A percentile compares a stretch with the other conserved stretches of the same genome.
Conservation (phyloP, 2,113 vertebrate species). For the Mus spicilegus region DNA sequence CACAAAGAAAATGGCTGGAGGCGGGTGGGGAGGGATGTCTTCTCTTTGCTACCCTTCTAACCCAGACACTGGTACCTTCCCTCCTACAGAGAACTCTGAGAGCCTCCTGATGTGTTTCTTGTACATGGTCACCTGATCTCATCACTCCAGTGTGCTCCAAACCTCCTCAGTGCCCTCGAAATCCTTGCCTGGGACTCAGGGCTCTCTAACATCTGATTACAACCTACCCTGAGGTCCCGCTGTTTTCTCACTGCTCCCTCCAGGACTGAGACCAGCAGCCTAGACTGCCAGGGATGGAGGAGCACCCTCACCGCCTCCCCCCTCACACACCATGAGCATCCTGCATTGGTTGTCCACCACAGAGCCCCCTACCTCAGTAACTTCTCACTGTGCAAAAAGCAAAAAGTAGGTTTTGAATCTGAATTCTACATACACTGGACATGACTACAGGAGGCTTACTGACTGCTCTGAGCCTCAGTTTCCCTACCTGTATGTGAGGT, state of each 20-base stretch:
- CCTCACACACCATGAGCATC: not conserved
- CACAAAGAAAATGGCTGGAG: not conserved
- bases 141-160: not conserved
- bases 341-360: not conserved
- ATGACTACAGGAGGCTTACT: not conserved
- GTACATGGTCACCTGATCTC: not conserved
- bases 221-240: not conserved
- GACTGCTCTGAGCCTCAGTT: not conserved
- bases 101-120: not conserved
- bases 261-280: not conserved
- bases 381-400: not conserved
- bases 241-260: not conserved
- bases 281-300: not conserved
- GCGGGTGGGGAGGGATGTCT: fast-evolving
- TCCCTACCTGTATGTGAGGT: not conserved
- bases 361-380: not conserved
- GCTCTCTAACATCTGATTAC: not conserved
- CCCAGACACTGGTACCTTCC: not conserved
- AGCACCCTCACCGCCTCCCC: not conserved
- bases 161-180: not conserved
- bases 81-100: not conserved
- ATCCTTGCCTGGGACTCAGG: not conserved
- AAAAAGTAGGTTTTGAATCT: not conserved
- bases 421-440: not conserved
- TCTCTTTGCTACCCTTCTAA: not conserved